Percentiles rank a stretch among this genome's conserved stretches.
Evolutionary conservation across 1,140 invertebrate species (phyloP).

Genomic region (Anthonomus grandis): DNA sequence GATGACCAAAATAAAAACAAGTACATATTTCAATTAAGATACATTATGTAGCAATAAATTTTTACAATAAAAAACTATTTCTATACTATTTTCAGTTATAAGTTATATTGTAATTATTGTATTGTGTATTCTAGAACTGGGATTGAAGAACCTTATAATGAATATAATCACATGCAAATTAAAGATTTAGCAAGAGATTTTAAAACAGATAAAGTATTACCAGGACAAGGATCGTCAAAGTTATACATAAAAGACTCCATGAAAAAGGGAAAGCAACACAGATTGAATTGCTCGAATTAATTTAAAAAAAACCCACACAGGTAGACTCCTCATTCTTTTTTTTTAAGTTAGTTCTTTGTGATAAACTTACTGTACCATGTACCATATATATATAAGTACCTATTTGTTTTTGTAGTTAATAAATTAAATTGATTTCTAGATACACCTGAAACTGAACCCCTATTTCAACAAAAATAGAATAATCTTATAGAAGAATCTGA

Average conservation of each 20-base stretch:
- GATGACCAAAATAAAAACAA: not conserved
- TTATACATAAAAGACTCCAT: not conserved
- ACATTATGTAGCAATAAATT: no score
- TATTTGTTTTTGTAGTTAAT: no score
- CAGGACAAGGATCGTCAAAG: not conserved
- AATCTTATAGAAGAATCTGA: not conserved
- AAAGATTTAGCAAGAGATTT: not conserved
- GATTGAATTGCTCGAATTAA: not conserved
- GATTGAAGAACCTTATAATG: not conserved
- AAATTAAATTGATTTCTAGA: not conserved
- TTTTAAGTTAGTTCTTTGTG: no score
- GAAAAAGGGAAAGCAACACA: not conserved
- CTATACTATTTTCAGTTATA: not conserved
- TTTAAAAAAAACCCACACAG: not conserved
- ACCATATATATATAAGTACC: no score
- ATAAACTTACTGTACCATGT: no score
- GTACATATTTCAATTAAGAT: no score
- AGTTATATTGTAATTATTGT: not conserved
- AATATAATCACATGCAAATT: not conserved
- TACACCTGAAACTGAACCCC: not conserved
- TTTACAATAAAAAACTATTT: not conserved
- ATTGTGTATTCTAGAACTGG: not conserved
- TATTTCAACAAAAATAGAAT: not conserved
- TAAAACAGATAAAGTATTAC: not conserved
- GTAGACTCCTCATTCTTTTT: no score